A percentile compares a stretch with the other conserved stretches of the same genome.
These are phyloP conservation scores for Microctonus hyperodae DNA, from an alignment of 2,888 invertebrate species.

Conservation along the genomic window DNA sequence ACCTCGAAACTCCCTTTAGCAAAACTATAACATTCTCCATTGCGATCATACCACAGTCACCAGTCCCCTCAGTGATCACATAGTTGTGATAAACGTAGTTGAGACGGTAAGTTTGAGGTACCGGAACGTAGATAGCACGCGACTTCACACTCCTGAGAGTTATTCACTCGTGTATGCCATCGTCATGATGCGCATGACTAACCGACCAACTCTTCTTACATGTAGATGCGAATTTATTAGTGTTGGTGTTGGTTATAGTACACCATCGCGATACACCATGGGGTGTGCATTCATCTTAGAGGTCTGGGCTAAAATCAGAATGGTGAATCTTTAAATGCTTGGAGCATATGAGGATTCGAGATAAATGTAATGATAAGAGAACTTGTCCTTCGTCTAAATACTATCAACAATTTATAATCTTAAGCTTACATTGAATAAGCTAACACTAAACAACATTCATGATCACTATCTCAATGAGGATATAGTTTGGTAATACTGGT, in stretches of 20 bases:
- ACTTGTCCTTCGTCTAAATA: not conserved
- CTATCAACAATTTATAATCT: not conserved
- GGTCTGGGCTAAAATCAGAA: not conserved
- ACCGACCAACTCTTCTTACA: slow-evolving; percentile 24
- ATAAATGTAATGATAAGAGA: not conserved
- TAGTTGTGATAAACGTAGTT: slow-evolving; percentile 19
- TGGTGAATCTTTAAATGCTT: not conserved
- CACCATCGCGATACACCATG: not conserved
- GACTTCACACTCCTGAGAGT: not conserved
- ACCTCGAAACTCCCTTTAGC: slow-evolving; percentile 10
- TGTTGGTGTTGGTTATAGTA: slow-evolving; percentile 15
- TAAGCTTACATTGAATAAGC: slow-evolving; percentile 28
- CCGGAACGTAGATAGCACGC: slow-evolving; percentile 6
- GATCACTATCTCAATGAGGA: not conserved
- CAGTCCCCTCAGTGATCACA: not conserved
- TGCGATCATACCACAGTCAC: not conserved
- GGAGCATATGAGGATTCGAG: not conserved
- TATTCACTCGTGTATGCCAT: slow-evolving; percentile 32
- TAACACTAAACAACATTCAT: slow-evolving; percentile 30
- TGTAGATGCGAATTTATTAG: slow-evolving; percentile 31
- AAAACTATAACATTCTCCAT: slow-evolving; percentile 25
- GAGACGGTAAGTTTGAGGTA: slow-evolving; percentile 11
- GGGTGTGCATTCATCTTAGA: not conserved
- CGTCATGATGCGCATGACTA: not conserved
- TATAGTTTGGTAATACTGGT: not conserved